phyloP scores from a whole-genome alignment of 2,888 invertebrate genomes.

The Synanthedon tipuliformis region DNA sequence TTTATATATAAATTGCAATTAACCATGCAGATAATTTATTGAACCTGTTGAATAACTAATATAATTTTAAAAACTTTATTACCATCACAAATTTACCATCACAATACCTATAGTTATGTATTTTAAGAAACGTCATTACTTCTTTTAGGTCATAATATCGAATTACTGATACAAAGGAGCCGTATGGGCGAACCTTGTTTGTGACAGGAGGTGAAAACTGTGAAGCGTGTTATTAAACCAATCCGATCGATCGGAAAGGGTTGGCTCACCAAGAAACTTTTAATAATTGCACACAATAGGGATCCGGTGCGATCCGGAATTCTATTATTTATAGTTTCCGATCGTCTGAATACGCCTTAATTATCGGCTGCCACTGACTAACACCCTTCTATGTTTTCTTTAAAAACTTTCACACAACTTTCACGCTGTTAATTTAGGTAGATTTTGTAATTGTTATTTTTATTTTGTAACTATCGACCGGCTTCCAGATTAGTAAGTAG shows the following conservation, averaged over 20 bases:
- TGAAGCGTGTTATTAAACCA: slow-evolving; percentile 58
- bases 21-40: too few relatives aligned
- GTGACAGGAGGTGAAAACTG: slow-evolving; percentile 43
- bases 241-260: slow-evolving; percentile 64
- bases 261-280: slow-evolving; percentile 45
- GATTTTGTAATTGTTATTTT: not conserved
- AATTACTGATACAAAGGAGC: slow-evolving; percentile 1
- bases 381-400: slow-evolving; percentile 46
- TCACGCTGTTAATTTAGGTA: slow-evolving; percentile 29
- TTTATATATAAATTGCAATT: too few relatives aligned
- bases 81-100: too few relatives aligned
- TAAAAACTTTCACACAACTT: slow-evolving; percentile 52
- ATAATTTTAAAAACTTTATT: too few relatives aligned
- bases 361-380: slow-evolving; percentile 56
- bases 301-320: slow-evolving; percentile 64
- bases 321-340: slow-evolving; percentile 69
- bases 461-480: too few relatives aligned
- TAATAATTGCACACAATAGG: slow-evolving; percentile 62
- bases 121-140: too few relatives aligned
- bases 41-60: too few relatives aligned
- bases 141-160: not conserved
- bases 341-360: slow-evolving; percentile 69
- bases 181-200: slow-evolving; percentile 26
- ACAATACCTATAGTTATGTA: too few relatives aligned
- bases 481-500: too few relatives aligned